phyloP scores from a whole-genome alignment of 2,113 vertebrate genomes.

The Paedocypris sp. region DNA sequence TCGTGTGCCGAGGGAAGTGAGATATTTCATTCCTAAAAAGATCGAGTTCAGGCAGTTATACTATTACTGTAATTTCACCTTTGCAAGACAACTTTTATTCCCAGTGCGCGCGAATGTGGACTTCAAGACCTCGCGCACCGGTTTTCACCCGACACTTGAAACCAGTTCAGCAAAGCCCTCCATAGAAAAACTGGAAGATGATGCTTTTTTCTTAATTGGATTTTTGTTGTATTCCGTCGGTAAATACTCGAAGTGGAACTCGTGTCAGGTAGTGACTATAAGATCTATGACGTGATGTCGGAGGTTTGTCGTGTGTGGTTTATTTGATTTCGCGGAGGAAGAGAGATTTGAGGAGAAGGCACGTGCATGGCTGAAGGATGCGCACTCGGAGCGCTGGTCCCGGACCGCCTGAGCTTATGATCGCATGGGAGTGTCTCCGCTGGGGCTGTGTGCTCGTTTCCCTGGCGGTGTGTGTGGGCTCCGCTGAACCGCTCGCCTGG shows the following conservation, averaged over 20 bases:
- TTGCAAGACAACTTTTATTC: neutral
- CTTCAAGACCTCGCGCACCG: neutral
- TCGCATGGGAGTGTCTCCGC: conserved; percentile 88
- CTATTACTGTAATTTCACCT: too few species aligned
- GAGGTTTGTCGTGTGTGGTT: too few species aligned
- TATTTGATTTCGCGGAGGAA: neutral
- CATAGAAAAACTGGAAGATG: too few species aligned
- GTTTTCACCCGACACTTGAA: neutral
- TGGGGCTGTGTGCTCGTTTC: conserved; percentile 68
- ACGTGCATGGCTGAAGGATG: conserved; percentile 88
- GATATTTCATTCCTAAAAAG: too few species aligned
- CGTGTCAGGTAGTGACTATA: conserved; percentile 5
- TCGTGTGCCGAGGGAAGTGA: too few species aligned
- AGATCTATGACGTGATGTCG: too few species aligned
- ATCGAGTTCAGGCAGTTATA: too few species aligned
- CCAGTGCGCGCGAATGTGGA: neutral
- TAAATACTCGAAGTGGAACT: conserved; percentile 1
- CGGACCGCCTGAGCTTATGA: conserved; percentile 83
- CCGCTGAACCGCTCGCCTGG: conserved; percentile 56
- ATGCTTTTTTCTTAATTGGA: too few species aligned
- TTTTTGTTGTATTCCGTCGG: neutral
- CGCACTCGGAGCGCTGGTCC: conserved; percentile 80
- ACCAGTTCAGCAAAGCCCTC: neutral
- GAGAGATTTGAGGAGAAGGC: conserved; percentile 71
- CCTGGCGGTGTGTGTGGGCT: conserved; percentile 62